Conservation (phyloP, 2,113 vertebrate genomes). For the Lasiurus borealis region DNA sequence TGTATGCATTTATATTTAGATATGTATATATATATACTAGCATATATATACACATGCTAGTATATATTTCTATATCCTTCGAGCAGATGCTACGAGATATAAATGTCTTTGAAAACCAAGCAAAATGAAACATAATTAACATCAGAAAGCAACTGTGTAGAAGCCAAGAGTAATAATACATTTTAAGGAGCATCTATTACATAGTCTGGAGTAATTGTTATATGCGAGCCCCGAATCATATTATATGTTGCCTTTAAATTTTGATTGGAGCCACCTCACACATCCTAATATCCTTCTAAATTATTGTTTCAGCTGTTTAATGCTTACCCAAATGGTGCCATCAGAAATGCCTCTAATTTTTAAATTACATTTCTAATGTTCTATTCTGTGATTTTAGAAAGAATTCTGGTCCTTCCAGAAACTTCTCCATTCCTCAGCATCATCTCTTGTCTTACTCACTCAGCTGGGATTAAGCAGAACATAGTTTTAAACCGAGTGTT, state of each 20-base stretch:
- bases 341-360: slow-evolving; percentile 94
- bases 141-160: slow-evolving; percentile 34
- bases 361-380: slow-evolving; percentile 93
- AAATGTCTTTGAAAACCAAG: slow-evolving; percentile 48
- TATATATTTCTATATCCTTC: not conserved
- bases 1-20: not conserved
- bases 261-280: slow-evolving; percentile 92
- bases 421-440: slow-evolving; percentile 90
- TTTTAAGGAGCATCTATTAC: slow-evolving; percentile 37
- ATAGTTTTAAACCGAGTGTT: slow-evolving; percentile 90
- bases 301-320: slow-evolving; percentile 93
- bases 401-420: slow-evolving; percentile 88
- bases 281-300: slow-evolving; percentile 93
- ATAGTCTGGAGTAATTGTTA: slow-evolving; percentile 88
- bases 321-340: slow-evolving; percentile 91
- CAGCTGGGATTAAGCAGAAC: slow-evolving; percentile 88
- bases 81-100: slow-evolving; percentile 7
- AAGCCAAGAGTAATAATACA: slow-evolving; percentile 24
- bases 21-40: no score
- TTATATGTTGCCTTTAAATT: slow-evolving; percentile 93
- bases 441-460: slow-evolving; percentile 89
- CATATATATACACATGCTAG: not conserved
- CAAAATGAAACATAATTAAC: slow-evolving; percentile 63
- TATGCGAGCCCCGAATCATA: slow-evolving; percentile 92
- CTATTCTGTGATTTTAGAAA: slow-evolving; percentile 93